Conservation (phyloP, 2,888 invertebrate genomes). For the Psylliodes chrysocephalus region DNA sequence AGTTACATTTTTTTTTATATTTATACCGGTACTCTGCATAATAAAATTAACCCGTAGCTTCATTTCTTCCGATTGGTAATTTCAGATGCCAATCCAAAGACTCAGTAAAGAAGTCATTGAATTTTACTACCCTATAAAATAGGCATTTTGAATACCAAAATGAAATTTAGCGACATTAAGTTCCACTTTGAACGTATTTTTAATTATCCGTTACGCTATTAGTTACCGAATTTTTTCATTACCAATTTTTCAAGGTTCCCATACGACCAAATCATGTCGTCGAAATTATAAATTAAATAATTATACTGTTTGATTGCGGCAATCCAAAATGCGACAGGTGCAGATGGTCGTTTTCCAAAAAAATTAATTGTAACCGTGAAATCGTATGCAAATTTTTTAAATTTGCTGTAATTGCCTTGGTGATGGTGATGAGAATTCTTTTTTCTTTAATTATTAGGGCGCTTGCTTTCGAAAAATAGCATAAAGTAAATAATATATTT, state of each 20-base stretch:
- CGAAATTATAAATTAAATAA: slow-evolving; percentile 18
- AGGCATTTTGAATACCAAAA: no score
- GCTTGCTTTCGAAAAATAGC: no score
- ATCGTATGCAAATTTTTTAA: slow-evolving; percentile 18
- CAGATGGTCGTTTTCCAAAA: not conserved
- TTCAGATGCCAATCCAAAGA: no score
- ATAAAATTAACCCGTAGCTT: no score
- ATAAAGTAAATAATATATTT: no score
- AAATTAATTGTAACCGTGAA: slow-evolving; percentile 18
- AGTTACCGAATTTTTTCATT: slow-evolving; percentile 15
- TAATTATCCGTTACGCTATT: slow-evolving; percentile 1
- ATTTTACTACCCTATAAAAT: no score
- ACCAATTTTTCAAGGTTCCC: slow-evolving; percentile 17
- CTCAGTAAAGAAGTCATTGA: no score
- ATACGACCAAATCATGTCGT: not conserved
- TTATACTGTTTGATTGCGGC: slow-evolving; percentile 10
- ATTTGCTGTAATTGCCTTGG: slow-evolving; percentile 20
- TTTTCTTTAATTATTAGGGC: no score
- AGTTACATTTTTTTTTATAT: no score
- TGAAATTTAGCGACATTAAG: no score
- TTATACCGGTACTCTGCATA: no score
- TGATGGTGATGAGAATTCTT: slow-evolving; percentile 10
- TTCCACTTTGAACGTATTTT: not conserved
- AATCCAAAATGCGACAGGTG: slow-evolving; percentile 20
- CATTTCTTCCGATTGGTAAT: no score